Conservation (phyloP, 2,113 vertebrate genomes). For the Cygnus atratus region DNA sequence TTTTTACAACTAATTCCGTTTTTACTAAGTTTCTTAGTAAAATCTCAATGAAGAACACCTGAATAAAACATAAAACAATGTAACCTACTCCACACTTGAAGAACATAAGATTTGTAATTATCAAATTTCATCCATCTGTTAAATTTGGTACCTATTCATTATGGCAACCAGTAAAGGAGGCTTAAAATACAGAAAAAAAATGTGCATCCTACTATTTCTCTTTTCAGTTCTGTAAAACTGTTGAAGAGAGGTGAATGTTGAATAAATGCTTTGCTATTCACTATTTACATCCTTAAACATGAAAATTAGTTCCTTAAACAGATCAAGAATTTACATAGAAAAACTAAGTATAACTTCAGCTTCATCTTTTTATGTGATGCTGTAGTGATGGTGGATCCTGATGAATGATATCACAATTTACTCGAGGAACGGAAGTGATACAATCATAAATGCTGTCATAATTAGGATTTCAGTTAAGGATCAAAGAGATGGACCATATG, state of each 20-base stretch:
- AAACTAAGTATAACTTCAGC: not conserved
- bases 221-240: not conserved
- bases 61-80: not conserved
- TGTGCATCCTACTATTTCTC: not conserved
- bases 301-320: not conserved
- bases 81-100: not conserved
- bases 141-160: not conserved
- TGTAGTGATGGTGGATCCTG: not conserved
- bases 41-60: not conserved
- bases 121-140: not conserved
- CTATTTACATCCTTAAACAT: not conserved
- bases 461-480: constrained; percentile 32
- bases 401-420: not conserved
- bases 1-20: not conserved
- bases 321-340: not conserved
- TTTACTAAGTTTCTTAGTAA: not conserved
- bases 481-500: constrained; percentile 31
- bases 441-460: constrained; percentile 14
- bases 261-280: not conserved
- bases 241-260: not conserved
- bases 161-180: not conserved
- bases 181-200: not conserved
- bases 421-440: not conserved
- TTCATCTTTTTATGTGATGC: not conserved
- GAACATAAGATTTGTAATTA: not conserved